Evolutionary conservation across 2,888 invertebrate species (phyloP).

Genomic region (Polietes domitor): DNA sequence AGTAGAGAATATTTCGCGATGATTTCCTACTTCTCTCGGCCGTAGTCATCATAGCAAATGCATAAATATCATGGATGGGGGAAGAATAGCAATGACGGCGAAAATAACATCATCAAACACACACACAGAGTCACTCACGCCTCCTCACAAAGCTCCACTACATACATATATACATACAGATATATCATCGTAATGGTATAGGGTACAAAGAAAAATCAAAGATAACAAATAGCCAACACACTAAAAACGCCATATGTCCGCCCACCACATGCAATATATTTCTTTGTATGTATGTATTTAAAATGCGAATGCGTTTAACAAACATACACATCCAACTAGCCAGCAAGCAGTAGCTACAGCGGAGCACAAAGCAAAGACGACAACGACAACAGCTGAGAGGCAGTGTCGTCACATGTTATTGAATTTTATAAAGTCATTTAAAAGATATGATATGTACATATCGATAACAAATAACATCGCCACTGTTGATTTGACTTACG

Average conservation of each 20-base stretch:
- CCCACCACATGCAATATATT: not conserved
- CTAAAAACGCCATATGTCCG: not conserved
- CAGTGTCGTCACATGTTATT: slow-evolving; percentile 34
- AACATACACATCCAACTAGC: not conserved
- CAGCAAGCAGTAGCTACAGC: too few relatives aligned
- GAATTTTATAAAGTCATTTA: slow-evolving; percentile 21
- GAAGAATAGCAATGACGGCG: not conserved
- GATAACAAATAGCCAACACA: not conserved
- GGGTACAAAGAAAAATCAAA: slow-evolving; percentile 5
- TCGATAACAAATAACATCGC: not conserved
- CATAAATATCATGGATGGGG: not conserved
- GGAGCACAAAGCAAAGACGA: not conserved
- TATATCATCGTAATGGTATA: not conserved
- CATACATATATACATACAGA: not conserved
- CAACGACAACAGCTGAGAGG: slow-evolving; percentile 16
- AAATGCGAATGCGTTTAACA: not conserved
- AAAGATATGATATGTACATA: not conserved
- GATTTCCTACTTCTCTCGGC: not conserved
- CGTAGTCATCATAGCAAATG: not conserved
- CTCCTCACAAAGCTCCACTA: not conserved
- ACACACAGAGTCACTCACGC: not conserved
- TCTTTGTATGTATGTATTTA: not conserved
- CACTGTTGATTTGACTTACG: not conserved
- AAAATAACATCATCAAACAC: not conserved
- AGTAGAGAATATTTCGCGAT: not conserved